These are phyloP conservation scores for Tetraneura akinire DNA, from an alignment of 1,140 invertebrate species.

Conservation along the genomic window DNA sequence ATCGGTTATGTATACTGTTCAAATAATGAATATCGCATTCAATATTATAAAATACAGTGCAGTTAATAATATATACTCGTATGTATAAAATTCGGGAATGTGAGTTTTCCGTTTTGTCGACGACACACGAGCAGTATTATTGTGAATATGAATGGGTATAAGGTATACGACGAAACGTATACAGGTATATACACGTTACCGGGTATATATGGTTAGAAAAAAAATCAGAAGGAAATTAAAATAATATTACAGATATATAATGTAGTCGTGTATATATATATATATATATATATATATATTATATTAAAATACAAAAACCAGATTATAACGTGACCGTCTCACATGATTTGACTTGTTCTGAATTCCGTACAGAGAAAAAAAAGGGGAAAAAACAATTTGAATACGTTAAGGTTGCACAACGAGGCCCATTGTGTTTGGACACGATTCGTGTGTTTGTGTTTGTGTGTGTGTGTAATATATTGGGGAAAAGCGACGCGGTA, in stretches of 20 bases:
- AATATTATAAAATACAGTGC: not conserved
- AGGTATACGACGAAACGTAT: too few species aligned
- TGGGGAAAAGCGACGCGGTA: not conserved
- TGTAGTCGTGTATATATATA: too few species aligned
- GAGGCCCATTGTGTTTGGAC: slow-evolving; percentile 37
- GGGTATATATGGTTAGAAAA: not conserved
- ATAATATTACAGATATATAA: not conserved
- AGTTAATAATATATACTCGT: not conserved
- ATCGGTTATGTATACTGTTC: too few species aligned
- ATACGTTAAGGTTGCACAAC: slow-evolving; percentile 29
- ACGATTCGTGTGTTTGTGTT: not conserved
- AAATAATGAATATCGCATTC: slow-evolving; percentile 33
- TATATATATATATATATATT: not conserved
- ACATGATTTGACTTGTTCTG: slow-evolving; percentile 40
- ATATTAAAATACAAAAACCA: slow-evolving; percentile 40
- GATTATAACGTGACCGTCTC: slow-evolving; percentile 47
- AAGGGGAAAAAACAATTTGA: slow-evolving; percentile 16
- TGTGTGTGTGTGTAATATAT: not conserved
- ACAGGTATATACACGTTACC: too few species aligned
- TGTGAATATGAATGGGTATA: not conserved
- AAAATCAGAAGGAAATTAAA: slow-evolving; percentile 40
- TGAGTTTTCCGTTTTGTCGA: slow-evolving; percentile 10
- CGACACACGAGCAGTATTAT: not conserved
- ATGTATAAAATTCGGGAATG: slow-evolving; percentile 15
- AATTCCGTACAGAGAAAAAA: not conserved